Percentiles rank a stretch among this genome's conserved stretches.
These are phyloP conservation scores for Archegozetes longisetosus DNA, from an alignment of 1,140 invertebrate genomes.

Conservation along the genomic window DNA sequence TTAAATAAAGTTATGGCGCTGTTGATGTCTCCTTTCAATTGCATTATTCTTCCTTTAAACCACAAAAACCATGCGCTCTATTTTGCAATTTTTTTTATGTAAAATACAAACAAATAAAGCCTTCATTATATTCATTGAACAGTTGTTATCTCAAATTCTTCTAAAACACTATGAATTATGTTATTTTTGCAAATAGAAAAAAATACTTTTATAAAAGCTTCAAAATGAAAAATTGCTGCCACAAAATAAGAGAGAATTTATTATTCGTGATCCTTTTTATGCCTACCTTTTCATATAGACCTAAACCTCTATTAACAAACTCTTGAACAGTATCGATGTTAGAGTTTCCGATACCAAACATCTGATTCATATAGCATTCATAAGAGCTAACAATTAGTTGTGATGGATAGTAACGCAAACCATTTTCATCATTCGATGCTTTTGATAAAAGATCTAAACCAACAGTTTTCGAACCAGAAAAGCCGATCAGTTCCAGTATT, in stretches of 20 bases:
- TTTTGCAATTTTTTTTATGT: neutral
- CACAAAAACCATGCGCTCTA: constrained; percentile 7
- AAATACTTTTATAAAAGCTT: too few species aligned
- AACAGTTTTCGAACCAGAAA: constrained; percentile 51
- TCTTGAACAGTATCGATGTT: neutral
- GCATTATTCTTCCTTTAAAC: neutral
- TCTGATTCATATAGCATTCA: constrained; percentile 7
- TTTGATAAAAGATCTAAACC: neutral
- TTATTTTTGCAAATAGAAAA: too few species aligned
- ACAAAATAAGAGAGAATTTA: neutral
- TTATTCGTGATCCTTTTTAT: neutral
- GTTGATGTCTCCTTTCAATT: constrained; percentile 1
- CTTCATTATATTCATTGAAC: too few species aligned
- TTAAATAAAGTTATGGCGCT: neutral
- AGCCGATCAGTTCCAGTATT: constrained; percentile 81
- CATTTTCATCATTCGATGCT: neutral
- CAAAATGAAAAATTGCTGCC: neutral
- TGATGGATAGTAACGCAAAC: neutral
- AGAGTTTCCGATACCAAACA: neutral
- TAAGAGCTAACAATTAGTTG: neutral
- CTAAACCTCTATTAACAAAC: neutral
- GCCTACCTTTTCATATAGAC: neutral
- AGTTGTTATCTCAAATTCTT: too few species aligned
- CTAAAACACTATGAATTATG: too few species aligned
- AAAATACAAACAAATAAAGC: too few species aligned